Conservation (phyloP, 2,888 invertebrate genomes). For the Capitulum mitella region DNA sequence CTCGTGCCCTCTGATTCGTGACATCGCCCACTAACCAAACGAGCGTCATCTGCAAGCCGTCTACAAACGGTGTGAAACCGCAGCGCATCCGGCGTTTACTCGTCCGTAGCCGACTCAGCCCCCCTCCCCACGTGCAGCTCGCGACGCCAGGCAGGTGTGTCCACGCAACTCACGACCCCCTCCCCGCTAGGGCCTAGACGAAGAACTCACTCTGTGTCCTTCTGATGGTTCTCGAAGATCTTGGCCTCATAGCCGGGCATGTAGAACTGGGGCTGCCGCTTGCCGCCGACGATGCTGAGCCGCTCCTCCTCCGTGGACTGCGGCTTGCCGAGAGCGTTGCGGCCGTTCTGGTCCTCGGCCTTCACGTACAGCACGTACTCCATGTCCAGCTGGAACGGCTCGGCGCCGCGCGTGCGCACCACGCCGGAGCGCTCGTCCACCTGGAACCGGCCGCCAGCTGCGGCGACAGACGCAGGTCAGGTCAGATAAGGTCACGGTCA, state of each 20-base stretch:
- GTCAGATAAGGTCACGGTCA: not conserved
- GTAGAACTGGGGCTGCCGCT: slow-evolving; percentile 95
- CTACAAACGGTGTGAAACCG: no score
- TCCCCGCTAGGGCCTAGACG: not conserved
- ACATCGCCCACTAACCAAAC: no score
- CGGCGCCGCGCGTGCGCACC: slow-evolving; percentile 81
- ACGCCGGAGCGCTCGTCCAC: slow-evolving; percentile 87
- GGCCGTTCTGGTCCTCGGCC: slow-evolving; percentile 90
- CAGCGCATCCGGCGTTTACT: no score
- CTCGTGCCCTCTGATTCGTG: no score
- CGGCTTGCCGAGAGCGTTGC: slow-evolving; percentile 79
- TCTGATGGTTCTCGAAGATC: slow-evolving; percentile 93
- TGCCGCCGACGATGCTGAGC: slow-evolving; percentile 91
- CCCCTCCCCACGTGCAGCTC: no score
- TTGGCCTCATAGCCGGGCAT: slow-evolving; percentile 90
- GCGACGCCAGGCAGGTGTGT: no score
- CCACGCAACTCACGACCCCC: no score
- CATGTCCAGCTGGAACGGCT: slow-evolving; percentile 89
- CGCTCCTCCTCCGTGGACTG: slow-evolving; percentile 88
- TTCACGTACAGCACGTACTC: slow-evolving; percentile 94
- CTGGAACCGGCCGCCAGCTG: slow-evolving; percentile 63
- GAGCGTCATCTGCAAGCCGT: no score
- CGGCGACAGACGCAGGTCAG: slow-evolving; percentile 26
- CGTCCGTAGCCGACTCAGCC: no score
- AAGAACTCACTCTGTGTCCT: slow-evolving; percentile 86